Evolutionary conservation across 2,113 vertebrate species (phyloP).

Genomic region (Seriola aureovittata): DNA sequence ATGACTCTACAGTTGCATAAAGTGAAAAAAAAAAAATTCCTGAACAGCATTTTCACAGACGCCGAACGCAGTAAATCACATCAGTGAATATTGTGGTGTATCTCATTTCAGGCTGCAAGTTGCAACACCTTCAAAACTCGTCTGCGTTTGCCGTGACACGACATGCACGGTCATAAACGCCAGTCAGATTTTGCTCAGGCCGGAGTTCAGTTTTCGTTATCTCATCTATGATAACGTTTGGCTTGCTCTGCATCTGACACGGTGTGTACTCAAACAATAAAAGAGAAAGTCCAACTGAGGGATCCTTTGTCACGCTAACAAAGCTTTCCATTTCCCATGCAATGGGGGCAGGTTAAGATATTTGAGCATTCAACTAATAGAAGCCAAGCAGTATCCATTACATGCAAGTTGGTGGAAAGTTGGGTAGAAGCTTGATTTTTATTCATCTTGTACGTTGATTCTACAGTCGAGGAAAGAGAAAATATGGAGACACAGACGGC

Average conservation of each 20-base stretch:
- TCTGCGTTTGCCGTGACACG: background rate
- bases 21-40: background rate
- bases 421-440: background rate
- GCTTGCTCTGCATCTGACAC: background rate
- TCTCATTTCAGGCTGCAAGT: background rate
- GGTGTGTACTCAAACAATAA: slow-evolving; percentile 30
- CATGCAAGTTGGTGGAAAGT: background rate
- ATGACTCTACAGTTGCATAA: background rate
- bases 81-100: background rate
- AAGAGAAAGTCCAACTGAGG: slow-evolving; percentile 34
- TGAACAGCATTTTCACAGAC: slow-evolving; percentile 2
- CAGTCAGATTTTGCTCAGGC: background rate
- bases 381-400: background rate
- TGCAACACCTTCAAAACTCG: background rate
- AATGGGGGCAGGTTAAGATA: background rate
- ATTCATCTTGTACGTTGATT: background rate
- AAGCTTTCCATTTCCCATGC: background rate
- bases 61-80: slow-evolving; percentile 6
- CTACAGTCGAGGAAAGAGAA: too few relatives aligned
- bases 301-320: background rate
- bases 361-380: background rate
- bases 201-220: slow-evolving; percentile 53
- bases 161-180: slow-evolving; percentile 23
- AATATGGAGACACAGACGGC: too few relatives aligned
- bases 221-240: slow-evolving; percentile 33